Conservation (phyloP, 64 coral and sea anemone species). For the Dendronephthya gigantea region DNA sequence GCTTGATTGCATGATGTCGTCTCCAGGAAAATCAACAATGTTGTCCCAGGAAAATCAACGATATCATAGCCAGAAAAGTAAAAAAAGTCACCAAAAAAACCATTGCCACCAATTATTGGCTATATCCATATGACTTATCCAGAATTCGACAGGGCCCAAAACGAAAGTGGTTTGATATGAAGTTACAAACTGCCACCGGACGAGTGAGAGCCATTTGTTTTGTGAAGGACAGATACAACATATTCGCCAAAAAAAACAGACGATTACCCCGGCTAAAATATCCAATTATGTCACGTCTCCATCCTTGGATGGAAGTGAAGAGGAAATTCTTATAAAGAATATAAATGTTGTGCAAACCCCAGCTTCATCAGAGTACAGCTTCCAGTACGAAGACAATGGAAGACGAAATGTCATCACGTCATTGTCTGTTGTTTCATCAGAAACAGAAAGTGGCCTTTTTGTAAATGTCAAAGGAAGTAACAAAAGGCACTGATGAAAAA, state of each 20-base stretch:
- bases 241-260: not conserved
- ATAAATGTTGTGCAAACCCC: not conserved
- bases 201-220: not conserved
- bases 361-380: not conserved
- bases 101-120: not conserved
- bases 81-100: not conserved
- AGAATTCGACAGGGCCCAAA: not conserved
- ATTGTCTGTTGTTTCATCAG: not conserved
- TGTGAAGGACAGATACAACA: not conserved
- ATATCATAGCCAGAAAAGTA: too few relatives aligned
- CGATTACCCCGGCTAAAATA: not conserved
- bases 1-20: too few relatives aligned
- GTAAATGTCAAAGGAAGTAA: not conserved
- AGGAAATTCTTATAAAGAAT: not conserved
- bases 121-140: not conserved
- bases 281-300: not conserved
- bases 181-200: not conserved
- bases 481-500: not conserved
- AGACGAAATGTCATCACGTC: not conserved
- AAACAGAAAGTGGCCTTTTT: not conserved
- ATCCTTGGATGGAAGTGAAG: not conserved
- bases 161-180: not conserved
- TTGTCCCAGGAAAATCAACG: too few relatives aligned
- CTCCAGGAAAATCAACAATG: too few relatives aligned
- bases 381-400: not conserved